Conservation (phyloP, 2,888 invertebrate genomes). For the Melieria picta region DNA sequence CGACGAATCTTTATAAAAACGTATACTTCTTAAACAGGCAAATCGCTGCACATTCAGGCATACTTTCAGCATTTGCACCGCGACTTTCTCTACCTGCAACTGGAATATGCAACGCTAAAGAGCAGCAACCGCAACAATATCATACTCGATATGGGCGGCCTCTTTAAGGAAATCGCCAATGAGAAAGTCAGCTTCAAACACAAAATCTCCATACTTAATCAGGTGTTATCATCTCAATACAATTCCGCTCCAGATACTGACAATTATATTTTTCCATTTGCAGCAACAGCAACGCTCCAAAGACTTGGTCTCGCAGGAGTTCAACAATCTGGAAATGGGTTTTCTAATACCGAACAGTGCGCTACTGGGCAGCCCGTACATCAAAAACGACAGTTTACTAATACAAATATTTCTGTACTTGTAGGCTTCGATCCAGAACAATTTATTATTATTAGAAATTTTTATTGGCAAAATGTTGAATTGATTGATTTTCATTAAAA, state of each 20-base stretch:
- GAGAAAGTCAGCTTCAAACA: slow-evolving; percentile 57
- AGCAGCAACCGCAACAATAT: slow-evolving; percentile 53
- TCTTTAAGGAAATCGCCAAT: slow-evolving; percentile 57
- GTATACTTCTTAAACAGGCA: slow-evolving; percentile 46
- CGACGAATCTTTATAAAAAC: background rate
- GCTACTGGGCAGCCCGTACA: slow-evolving; percentile 66
- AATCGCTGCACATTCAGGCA: slow-evolving; percentile 59
- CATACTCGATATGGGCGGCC: slow-evolving; percentile 59
- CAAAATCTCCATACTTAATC: slow-evolving; percentile 62
- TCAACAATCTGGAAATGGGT: slow-evolving; percentile 62
- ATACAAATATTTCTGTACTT: slow-evolving; percentile 70
- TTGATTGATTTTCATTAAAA: background rate
- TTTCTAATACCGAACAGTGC: slow-evolving; percentile 68
- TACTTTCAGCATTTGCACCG: slow-evolving; percentile 64
- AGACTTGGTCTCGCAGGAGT: slow-evolving; percentile 62
- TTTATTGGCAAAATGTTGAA: background rate
- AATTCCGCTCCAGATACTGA: background rate
- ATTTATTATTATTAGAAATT: background rate
- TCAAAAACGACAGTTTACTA: slow-evolving; percentile 67
- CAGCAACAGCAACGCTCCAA: slow-evolving; percentile 53
- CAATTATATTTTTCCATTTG: background rate
- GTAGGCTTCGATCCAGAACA: slow-evolving; percentile 44
- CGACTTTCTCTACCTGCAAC: slow-evolving; percentile 60
- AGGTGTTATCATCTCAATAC: slow-evolving; percentile 45
- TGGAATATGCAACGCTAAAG: slow-evolving; percentile 49